Conservation (phyloP, 2,888 invertebrate species). For the Toxonevra muliebris region DNA sequence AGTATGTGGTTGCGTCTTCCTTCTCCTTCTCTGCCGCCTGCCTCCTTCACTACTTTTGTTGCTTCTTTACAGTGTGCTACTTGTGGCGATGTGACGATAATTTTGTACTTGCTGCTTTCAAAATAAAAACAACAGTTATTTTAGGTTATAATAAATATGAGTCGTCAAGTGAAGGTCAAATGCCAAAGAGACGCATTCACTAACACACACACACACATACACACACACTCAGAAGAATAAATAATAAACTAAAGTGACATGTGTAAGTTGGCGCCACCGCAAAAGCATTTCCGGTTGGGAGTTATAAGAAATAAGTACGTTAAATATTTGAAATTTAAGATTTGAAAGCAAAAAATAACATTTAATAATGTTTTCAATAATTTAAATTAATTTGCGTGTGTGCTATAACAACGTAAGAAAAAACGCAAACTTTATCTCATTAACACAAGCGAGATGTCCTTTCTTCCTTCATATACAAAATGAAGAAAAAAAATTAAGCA, state of each 20-base stretch:
- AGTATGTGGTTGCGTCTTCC: constrained; percentile 5
- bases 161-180: constrained; percentile 53
- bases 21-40: neutral
- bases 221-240: no score
- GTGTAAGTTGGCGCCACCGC: constrained; percentile 10
- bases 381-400: neutral
- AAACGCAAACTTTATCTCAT: constrained; percentile 26
- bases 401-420: constrained; percentile 3
- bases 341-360: neutral
- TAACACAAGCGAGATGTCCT: constrained; percentile 9
- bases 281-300: constrained; percentile 11
- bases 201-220: no score
- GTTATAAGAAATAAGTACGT: neutral
- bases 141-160: constrained; percentile 55
- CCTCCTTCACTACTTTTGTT: neutral
- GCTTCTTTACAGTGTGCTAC: neutral
- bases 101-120: constrained; percentile 51
- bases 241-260: no score
- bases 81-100: constrained; percentile 44
- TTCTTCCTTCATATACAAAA: neutral
- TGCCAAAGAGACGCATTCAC: neutral
- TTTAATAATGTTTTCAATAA: neutral
- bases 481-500: neutral
- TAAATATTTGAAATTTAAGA: neutral
- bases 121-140: constrained; percentile 54